A percentile compares a stretch with the other conserved stretches of the same genome.
Conservation (phyloP, 2,113 vertebrate species). For the Corythaixoides concolor region DNA sequence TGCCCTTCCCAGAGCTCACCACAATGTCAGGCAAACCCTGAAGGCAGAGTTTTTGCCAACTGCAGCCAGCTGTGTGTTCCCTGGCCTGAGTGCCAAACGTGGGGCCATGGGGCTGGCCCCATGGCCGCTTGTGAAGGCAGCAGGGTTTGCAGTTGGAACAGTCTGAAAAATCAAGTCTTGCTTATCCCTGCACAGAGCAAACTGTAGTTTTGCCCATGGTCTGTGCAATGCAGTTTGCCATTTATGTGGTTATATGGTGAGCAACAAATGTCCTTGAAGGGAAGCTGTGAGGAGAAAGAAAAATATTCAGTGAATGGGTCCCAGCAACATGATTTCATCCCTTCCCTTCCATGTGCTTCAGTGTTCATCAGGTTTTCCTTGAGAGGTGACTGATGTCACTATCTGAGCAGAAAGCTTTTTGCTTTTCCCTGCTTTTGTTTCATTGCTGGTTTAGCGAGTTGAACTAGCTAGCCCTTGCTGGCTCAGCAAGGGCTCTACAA, state of each 20-base stretch:
- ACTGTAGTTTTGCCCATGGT: neutral
- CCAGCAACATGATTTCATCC: neutral
- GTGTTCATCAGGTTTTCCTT: neutral
- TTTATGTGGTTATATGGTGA: neutral
- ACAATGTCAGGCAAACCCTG: accelerated
- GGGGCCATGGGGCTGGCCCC: neutral
- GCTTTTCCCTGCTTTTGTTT: neutral
- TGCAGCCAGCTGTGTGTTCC: neutral
- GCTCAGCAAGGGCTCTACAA: neutral
- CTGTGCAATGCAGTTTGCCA: neutral
- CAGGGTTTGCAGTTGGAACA: neutral
- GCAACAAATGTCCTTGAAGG: neutral
- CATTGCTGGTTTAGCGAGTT: neutral
- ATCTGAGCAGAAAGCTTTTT: neutral
- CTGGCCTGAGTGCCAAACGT: neutral
- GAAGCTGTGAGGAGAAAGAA: neutral
- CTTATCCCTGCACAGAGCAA: neutral
- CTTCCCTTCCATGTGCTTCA: neutral
- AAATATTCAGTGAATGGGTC: neutral
- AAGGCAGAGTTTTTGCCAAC: neutral
- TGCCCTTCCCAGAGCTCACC: neutral
- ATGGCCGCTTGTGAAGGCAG: neutral
- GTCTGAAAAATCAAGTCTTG: neutral
- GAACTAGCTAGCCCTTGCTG: neutral
- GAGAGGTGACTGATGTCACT: neutral